phyloP scores from a whole-genome alignment of 2,113 vertebrate species.

The Monopterus albus region DNA sequence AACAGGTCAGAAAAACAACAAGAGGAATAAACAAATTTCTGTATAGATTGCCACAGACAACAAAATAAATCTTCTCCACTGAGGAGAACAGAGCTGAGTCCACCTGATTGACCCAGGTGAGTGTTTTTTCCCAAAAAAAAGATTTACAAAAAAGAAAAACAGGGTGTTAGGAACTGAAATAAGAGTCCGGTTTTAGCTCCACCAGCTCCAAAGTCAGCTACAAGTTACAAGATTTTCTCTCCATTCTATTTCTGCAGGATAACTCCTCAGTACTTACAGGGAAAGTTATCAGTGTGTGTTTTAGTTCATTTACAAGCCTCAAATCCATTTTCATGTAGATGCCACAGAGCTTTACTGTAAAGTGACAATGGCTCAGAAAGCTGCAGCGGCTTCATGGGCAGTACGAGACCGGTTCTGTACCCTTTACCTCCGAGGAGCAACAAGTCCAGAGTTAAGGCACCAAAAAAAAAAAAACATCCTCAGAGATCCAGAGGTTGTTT shows the following conservation, averaged over 20 bases:
- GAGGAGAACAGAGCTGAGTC: conserved; percentile 84
- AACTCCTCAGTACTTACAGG: conserved; percentile 26
- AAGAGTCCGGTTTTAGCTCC: conserved; percentile 77
- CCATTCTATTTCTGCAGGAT: conserved; percentile 40
- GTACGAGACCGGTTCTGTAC: conserved; percentile 38
- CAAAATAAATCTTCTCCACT: conserved; percentile 87
- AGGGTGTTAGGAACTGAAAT: conserved; percentile 88
- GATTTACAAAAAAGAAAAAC: conserved; percentile 70
- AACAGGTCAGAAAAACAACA: conserved; percentile 61
- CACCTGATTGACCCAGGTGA: conserved; percentile 76
- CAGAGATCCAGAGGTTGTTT: conserved; percentile 68
- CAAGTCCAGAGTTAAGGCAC: conserved; percentile 5
- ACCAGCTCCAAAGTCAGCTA: conserved; percentile 55
- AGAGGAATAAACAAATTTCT: conserved; percentile 84
- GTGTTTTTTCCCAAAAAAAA: conserved; percentile 73
- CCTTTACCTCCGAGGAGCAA: conserved; percentile 20
- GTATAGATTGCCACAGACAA: conserved; percentile 94
- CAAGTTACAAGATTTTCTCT: conserved; percentile 29
- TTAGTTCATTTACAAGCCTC: conserved; percentile 1
- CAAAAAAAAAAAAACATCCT: conserved; percentile 21
- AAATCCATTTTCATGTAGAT: conserved; percentile 39
- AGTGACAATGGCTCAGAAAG: conserved; percentile 42
- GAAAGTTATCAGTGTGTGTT: conserved; percentile 3
- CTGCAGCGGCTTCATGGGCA: conserved; percentile 30
- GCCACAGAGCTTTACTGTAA: conserved; percentile 24